Percentiles rank a stretch among this genome's conserved stretches.
Evolutionary conservation across 2,888 invertebrate genomes (phyloP).

Genomic region (Muscina levida): DNA sequence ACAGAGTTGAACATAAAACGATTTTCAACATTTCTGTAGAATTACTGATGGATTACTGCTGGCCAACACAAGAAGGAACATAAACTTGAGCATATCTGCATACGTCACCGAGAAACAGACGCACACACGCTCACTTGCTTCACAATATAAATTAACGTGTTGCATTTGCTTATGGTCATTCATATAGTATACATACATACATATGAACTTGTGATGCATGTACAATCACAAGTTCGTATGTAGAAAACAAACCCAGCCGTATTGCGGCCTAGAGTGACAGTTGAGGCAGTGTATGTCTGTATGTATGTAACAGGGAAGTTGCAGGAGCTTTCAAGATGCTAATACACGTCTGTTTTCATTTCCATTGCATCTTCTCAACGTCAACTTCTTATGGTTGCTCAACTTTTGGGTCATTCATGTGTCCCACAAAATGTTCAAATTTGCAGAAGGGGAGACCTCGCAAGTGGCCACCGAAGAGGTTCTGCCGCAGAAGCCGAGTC

Average conservation of each 20-base stretch:
- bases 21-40: conserved; percentile 60
- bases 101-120: no score
- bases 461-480: conserved; percentile 17
- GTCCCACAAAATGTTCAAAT: background rate
- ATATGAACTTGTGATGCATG: background rate
- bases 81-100: background rate
- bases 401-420: background rate
- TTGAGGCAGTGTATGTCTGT: conserved; percentile 6
- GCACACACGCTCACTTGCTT: no score
- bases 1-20: no score
- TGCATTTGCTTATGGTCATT: background rate
- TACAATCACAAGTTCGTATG: background rate
- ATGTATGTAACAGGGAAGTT: background rate
- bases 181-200: background rate
- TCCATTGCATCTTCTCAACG: conserved; percentile 4
- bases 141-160: background rate
- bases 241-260: background rate
- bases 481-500: background rate
- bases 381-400: background rate
- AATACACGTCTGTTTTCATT: background rate
- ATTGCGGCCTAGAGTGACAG: conserved; percentile 23
- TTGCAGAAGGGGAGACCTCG: background rate
- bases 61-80: conserved; percentile 35
- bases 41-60: conserved; percentile 62
- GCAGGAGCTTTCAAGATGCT: conserved; percentile 6